A percentile compares a stretch with the other conserved stretches of the same genome.
Conservation (phyloP, 2,888 invertebrate genomes). For the Hydriomena furcata region DNA sequence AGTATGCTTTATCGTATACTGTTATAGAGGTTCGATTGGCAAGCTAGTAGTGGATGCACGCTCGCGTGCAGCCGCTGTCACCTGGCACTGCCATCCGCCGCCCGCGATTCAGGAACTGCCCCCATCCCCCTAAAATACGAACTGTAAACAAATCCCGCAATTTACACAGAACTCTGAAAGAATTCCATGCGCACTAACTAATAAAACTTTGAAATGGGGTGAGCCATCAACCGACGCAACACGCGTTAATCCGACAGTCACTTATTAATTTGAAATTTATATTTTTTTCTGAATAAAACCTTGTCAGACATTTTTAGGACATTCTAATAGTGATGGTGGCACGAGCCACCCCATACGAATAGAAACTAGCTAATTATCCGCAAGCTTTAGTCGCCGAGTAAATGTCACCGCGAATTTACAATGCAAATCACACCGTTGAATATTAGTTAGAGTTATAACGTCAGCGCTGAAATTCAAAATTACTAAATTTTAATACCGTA, state of each 20-base stretch:
- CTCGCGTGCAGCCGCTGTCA: conserved; percentile 73
- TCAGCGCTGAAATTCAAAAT: conserved; percentile 79
- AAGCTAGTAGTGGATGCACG: conserved; percentile 62
- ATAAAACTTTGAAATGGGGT: conserved; percentile 49
- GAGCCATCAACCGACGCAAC: conserved; percentile 45
- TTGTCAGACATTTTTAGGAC: conserved; percentile 63
- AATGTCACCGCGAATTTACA: conserved; percentile 80
- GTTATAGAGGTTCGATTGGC: conserved; percentile 56
- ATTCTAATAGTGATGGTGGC: conserved; percentile 57
- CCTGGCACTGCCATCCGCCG: conserved; percentile 81
- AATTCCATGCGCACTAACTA: conserved; percentile 42
- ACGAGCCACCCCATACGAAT: conserved; percentile 66
- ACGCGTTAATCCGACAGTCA: conserved; percentile 47
- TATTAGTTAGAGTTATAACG: conserved; percentile 80
- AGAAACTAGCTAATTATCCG: conserved; percentile 81
- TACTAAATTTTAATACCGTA: conserved; percentile 80
- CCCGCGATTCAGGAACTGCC: conserved; percentile 68
- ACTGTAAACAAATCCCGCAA: conserved; percentile 66
- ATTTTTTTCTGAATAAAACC: conserved; percentile 42
- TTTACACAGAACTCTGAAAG: conserved; percentile 41
- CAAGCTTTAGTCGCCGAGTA: conserved; percentile 74
- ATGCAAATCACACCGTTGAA: conserved; percentile 79
- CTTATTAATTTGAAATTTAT: conserved; percentile 44
- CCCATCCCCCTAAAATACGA: conserved; percentile 56
- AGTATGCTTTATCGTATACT: conserved; percentile 51